Evolutionary conservation across 2,888 invertebrate species (phyloP).

Genomic region (Dorcus hopei): DNA sequence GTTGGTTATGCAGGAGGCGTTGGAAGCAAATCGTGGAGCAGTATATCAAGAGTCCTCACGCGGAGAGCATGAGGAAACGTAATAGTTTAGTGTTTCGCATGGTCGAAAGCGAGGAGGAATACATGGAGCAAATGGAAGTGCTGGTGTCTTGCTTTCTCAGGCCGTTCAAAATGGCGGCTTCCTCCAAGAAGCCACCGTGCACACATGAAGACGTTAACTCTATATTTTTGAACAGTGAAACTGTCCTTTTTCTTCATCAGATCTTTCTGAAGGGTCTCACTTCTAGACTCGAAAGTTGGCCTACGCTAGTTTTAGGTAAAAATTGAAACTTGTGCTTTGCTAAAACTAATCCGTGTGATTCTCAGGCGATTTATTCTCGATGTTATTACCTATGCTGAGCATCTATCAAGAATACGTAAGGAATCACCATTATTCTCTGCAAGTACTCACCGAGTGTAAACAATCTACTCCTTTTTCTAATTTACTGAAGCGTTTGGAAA

Average conservation of each 20-base stretch:
- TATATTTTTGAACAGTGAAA: constrained; percentile 90
- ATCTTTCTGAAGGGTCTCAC: constrained; percentile 91
- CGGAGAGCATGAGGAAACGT: constrained; percentile 88
- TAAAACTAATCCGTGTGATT: not conserved
- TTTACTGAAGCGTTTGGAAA: constrained; percentile 75
- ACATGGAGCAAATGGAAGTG: constrained; percentile 85
- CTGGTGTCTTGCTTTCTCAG: constrained; percentile 82
- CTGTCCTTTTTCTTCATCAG: constrained; percentile 87
- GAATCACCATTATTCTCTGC: constrained; percentile 91
- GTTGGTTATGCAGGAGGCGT: constrained; percentile 85
- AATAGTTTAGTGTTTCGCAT: constrained; percentile 87
- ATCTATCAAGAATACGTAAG: constrained; percentile 94
- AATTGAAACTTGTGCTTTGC: constrained; percentile 30
- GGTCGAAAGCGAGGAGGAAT: constrained; percentile 93
- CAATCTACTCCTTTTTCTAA: constrained; percentile 77
- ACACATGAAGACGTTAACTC: constrained; percentile 92
- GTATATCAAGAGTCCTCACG: constrained; percentile 91
- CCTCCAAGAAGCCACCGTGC: constrained; percentile 88
- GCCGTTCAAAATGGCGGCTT: constrained; percentile 91
- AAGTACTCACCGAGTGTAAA: constrained; percentile 89
- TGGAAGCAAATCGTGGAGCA: constrained; percentile 96
- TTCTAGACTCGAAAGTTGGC: constrained; percentile 90
- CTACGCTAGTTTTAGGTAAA: constrained; percentile 85
- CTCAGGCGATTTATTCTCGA: constrained; percentile 88
- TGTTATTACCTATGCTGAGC: constrained; percentile 90